A percentile compares a stretch with the other conserved stretches of the same genome.
These are phyloP conservation scores for Oreortyx pictus DNA, from an alignment of 2,797 vertebrate species.

Conservation along the genomic window DNA sequence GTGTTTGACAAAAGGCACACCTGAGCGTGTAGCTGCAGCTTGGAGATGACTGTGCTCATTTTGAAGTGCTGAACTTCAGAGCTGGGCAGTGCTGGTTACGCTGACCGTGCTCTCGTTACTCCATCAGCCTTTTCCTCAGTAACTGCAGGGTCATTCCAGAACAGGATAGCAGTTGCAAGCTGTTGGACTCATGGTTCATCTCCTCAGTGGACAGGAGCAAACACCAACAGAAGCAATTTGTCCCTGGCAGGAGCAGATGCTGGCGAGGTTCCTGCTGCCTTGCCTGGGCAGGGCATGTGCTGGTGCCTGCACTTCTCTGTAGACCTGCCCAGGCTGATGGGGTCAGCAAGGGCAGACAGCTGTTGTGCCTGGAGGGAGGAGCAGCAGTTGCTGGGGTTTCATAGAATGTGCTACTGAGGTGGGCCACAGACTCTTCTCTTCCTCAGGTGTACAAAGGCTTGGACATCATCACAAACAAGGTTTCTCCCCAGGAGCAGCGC, in stretches of 20 bases:
- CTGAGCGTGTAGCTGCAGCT: slow-evolving; percentile 34
- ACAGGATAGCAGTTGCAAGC: neutral
- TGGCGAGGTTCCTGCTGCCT: neutral
- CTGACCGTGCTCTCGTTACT: neutral
- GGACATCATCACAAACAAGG: slow-evolving; percentile 97
- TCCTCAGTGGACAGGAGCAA: neutral
- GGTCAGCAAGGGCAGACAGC: neutral
- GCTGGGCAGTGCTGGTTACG: neutral
- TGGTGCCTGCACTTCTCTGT: neutral
- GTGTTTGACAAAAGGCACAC: neutral
- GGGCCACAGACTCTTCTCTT: neutral
- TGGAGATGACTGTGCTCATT: neutral
- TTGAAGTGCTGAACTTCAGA: neutral
- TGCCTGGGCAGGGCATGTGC: accelerated
- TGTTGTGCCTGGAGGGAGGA: neutral
- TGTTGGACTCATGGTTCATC: neutral
- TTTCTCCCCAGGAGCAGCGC: slow-evolving; percentile 85
- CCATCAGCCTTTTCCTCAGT: neutral
- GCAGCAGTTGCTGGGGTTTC: accelerated
- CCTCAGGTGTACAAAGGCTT: slow-evolving; percentile 92
- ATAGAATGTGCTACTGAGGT: accelerated
- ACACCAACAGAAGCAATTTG: neutral
- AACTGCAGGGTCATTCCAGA: neutral
- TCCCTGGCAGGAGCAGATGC: neutral
- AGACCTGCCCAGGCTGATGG: neutral